These are phyloP conservation scores for Trissoscelio sp. DNA, from an alignment of 2,888 invertebrate species.

Conservation along the genomic window DNA sequence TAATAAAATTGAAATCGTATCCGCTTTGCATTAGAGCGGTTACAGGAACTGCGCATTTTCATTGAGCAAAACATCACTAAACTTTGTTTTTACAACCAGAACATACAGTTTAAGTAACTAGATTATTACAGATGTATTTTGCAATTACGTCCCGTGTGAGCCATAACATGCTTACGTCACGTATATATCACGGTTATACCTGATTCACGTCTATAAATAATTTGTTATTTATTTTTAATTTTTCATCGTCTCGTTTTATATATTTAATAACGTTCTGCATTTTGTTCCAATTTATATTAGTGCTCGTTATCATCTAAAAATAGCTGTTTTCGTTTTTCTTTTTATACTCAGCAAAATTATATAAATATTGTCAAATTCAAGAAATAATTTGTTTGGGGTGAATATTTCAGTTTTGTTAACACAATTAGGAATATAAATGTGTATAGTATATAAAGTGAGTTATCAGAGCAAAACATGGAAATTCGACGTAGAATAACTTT, in stretches of 20 bases:
- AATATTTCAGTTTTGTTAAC: not conserved
- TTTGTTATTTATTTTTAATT: constrained; percentile 19
- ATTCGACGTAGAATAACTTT: not conserved
- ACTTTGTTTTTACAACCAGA: constrained; percentile 21
- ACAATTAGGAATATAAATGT: not conserved
- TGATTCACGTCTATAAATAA: constrained; percentile 34
- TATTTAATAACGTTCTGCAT: not conserved
- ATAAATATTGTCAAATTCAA: no score
- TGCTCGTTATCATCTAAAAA: no score
- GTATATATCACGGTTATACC: not conserved
- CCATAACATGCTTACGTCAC: constrained; percentile 24
- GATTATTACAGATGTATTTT: constrained; percentile 43
- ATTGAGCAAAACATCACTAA: constrained; percentile 20
- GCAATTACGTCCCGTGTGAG: constrained; percentile 41
- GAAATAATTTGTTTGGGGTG: not conserved
- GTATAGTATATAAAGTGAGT: not conserved
- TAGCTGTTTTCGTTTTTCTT: no score
- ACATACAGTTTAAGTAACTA: constrained; percentile 26
- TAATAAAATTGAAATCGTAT: constrained; percentile 8
- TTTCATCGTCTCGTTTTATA: not conserved
- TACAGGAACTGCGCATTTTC: constrained; percentile 22
- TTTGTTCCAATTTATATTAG: no score
- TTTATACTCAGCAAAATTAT: no score
- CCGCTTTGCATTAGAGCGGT: constrained; percentile 1
- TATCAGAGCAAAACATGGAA: no score